Percentiles rank a stretch among this genome's conserved stretches.
phyloP scores from a whole-genome alignment of 2,113 vertebrate species.

The Ceratotherium simum region DNA sequence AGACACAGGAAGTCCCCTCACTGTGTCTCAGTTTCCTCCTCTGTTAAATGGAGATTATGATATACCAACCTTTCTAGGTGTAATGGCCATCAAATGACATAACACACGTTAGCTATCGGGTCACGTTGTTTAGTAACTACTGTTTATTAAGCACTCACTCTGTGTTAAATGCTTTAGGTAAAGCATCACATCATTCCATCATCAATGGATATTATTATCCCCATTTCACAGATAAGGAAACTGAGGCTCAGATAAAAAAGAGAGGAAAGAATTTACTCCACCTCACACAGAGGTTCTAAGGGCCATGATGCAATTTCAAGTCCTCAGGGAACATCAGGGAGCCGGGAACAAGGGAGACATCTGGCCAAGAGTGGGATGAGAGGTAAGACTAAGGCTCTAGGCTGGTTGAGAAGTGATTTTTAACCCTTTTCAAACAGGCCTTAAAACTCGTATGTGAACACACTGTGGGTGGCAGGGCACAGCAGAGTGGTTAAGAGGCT shows the following conservation, averaged over 20 bases:
- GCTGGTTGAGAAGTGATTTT: background rate
- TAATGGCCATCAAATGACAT: too few relatives aligned
- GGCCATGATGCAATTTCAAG: background rate
- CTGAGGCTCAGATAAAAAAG: background rate
- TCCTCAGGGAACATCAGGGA: background rate
- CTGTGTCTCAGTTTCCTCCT: background rate
- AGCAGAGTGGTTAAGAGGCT: background rate
- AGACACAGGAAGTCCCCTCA: background rate
- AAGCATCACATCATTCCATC: background rate
- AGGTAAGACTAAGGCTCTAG: background rate
- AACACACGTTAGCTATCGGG: background rate
- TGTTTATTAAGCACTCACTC: background rate
- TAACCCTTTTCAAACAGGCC: background rate
- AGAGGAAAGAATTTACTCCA: background rate
- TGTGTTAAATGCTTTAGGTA: too few relatives aligned
- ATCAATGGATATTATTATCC: background rate
- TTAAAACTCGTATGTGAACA: background rate
- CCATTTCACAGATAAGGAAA: background rate
- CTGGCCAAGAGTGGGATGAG: background rate
- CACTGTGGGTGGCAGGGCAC: background rate
- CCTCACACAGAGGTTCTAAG: background rate
- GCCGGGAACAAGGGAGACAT: background rate
- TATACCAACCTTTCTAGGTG: background rate
- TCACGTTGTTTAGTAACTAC: background rate
- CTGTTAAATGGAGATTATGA: background rate